Evolutionary conservation across 2,888 invertebrate genomes (phyloP), one percentile per base, ranked within the genome.

Genomic region (Venusia cambrica): DNA sequence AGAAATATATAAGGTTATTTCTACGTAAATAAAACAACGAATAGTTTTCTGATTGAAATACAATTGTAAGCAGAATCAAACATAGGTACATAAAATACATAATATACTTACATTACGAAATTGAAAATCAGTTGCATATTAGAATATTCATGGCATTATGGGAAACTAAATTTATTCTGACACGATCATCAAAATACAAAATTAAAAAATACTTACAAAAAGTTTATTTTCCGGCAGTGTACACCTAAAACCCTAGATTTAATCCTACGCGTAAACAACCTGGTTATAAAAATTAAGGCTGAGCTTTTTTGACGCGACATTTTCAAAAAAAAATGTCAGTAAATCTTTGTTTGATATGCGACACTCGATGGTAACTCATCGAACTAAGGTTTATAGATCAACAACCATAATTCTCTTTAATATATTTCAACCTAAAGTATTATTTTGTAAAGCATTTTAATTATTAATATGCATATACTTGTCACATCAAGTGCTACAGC

Each of bases 21-120:
- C 61, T 73, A 76, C 61, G 51, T 65, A 63, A 66, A 70, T 71
- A 73, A 75, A 74, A n/a, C n/a, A n/a, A n/a, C n/a, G n/a, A n/a
- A n/a, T n/a, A n/a, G n/a, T n/a, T n/a, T n/a, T n/a, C n/a, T n/a
- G n/a, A n/a, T n/a, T n/a, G n/a, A n/a, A n/a, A n/a, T n/a, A n/a
- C n/a, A n/a, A n/a, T n/a, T n/a, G n/a, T n/a, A n/a, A n/a, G n/a
- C n/a, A n/a, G n/a, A n/a, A 3, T 10, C 2, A 8, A 12, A 20
- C 15, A 15, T 22, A 27, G 5, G 9, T 28, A 19, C 5, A 15
- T 29, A 26, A n/a, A 24, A 11, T 33, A 24, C 17, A 31, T 43
- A 25, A n/a, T 38, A 32, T 17, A 28, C 20, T 39, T 30, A 26
- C 24, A 32, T 32, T 37, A 51, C 44, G 35, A 37, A 24, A 39